A percentile compares a stretch with the other conserved stretches of the same genome.
These are phyloP conservation scores for Notolabrus celidotus DNA, from an alignment of 2,797 vertebrate genomes.

Conservation along the genomic window DNA sequence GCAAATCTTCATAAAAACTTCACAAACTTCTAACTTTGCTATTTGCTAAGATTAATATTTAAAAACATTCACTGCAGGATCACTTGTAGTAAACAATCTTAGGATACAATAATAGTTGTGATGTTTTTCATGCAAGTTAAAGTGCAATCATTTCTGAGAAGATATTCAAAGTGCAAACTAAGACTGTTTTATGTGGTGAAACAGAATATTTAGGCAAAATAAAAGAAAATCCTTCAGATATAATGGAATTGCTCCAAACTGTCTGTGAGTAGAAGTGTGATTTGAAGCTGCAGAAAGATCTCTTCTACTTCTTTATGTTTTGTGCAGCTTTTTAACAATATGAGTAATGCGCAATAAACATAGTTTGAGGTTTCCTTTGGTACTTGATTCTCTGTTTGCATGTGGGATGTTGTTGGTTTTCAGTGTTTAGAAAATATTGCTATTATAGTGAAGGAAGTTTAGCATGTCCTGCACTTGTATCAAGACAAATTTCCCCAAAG, in stretches of 20 bases:
- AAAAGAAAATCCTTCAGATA: background rate
- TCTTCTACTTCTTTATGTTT: too few relatives aligned
- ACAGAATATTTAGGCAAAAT: background rate
- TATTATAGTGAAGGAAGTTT: too few relatives aligned
- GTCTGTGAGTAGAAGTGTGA: too few relatives aligned
- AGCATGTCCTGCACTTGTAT: too few relatives aligned
- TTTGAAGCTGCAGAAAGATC: background rate
- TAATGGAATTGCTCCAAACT: background rate
- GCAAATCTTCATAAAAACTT: background rate
- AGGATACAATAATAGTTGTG: background rate
- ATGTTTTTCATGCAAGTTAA: background rate
- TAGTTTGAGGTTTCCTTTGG: too few relatives aligned
- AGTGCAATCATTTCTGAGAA: background rate
- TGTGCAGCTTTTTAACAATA: too few relatives aligned
- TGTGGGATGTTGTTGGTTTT: too few relatives aligned
- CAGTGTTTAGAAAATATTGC: too few relatives aligned
- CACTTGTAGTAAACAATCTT: background rate
- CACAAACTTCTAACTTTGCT: background rate
- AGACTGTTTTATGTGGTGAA: background rate
- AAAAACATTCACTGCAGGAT: background rate
- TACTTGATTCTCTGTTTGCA: too few relatives aligned
- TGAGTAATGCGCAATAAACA: too few relatives aligned
- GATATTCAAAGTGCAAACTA: background rate
- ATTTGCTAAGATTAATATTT: constrained; percentile 1
- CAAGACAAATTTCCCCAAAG: too few relatives aligned